phyloP scores from a whole-genome alignment of 2,797 vertebrate species.

The Schizopygopsis pylzovi region DNA sequence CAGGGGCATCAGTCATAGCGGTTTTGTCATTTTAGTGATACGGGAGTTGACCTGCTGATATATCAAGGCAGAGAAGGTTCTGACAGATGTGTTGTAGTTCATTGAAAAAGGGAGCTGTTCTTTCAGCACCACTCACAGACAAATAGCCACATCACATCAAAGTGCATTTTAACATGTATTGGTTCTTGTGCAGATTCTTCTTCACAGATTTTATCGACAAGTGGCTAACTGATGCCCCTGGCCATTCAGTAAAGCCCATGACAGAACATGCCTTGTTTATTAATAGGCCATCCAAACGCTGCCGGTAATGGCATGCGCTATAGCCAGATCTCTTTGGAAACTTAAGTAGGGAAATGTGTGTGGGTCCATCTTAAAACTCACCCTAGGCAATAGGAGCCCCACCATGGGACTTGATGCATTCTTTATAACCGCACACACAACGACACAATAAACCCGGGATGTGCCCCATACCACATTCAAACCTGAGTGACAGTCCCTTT shows the following conservation, averaged over 20 bases:
- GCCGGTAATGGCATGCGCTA: constrained; percentile 45
- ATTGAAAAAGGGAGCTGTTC: constrained; percentile 32
- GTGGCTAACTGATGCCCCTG: constrained; percentile 22
- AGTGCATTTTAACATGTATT: constrained; percentile 34
- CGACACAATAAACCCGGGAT: constrained; percentile 28
- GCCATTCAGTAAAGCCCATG: constrained; percentile 33
- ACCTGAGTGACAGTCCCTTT: constrained; percentile 62
- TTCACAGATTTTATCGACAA: constrained; percentile 52
- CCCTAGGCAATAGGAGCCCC: constrained; percentile 39
- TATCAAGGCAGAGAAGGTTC: constrained; percentile 34
- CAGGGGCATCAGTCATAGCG: constrained; percentile 35
- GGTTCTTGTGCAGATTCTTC: constrained; percentile 23
- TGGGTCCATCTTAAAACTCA: constrained; percentile 48
- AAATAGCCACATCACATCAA: constrained; percentile 45
- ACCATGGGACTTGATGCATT: constrained; percentile 51
- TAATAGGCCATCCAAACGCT: constrained; percentile 52
- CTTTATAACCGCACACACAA: constrained; percentile 46
- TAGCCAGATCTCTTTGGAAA: constrained; percentile 48
- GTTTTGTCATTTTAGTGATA: constrained; percentile 45
- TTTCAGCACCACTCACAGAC: constrained; percentile 43
- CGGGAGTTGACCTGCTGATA: constrained; percentile 47
- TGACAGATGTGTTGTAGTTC: constrained; percentile 33
- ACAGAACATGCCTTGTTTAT: constrained; percentile 40
- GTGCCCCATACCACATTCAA: constrained; percentile 38
- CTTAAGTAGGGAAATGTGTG: constrained; percentile 43